Evolutionary conservation across 2,113 vertebrate genomes (phyloP).

Genomic region (Trogon melanurus): DNA sequence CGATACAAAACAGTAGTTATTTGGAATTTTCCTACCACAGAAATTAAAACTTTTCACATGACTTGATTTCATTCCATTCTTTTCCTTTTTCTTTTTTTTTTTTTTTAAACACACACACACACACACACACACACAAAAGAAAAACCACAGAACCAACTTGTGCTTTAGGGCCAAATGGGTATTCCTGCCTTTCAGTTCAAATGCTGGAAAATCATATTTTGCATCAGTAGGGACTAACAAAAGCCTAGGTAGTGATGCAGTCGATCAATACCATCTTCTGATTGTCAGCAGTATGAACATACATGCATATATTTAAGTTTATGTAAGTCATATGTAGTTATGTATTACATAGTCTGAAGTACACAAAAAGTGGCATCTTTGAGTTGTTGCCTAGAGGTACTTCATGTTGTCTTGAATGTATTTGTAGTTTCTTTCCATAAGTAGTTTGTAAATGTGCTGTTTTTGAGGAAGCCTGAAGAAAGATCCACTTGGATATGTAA

Average conservation of each 20-base stretch:
- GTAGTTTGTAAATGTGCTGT: neutral
- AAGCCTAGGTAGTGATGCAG: neutral
- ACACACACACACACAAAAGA: too few relatives aligned
- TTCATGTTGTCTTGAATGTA: neutral
- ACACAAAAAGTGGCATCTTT: neutral
- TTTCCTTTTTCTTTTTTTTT: neutral
- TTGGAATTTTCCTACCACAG: neutral
- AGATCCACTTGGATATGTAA: neutral
- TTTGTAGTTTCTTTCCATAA: neutral
- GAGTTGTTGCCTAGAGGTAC: neutral
- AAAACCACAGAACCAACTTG: too few relatives aligned
- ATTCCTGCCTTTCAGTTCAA: neutral
- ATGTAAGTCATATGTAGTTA: neutral
- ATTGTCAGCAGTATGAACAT: neutral
- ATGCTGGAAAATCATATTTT: neutral
- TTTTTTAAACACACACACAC: too few relatives aligned
- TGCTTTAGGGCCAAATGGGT: neutral
- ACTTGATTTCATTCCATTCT: neutral
- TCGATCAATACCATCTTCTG: neutral
- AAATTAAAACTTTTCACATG: neutral
- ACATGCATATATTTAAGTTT: neutral
- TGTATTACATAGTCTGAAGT: neutral
- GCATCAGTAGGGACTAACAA: neutral
- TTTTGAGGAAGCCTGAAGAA: neutral
- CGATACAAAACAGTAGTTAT: neutral